Conservation (phyloP, 2,888 invertebrate genomes). For the Lamellibrachia satsuma region DNA sequence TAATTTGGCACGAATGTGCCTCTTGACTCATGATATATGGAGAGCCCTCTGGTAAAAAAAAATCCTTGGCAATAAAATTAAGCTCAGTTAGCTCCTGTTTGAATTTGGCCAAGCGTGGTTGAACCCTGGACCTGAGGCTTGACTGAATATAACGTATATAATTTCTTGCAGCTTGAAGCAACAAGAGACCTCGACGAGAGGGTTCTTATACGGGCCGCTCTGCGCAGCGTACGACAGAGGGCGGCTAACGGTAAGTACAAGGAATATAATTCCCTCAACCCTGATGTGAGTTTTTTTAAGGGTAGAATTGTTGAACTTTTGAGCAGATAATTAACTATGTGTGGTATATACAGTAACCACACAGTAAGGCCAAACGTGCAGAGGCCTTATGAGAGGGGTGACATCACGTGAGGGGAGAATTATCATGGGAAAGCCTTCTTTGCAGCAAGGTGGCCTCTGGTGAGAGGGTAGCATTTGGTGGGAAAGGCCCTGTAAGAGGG, state of each 20-base stretch:
- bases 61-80: conserved; percentile 6
- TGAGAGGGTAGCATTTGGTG: too few relatives aligned
- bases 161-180: background rate
- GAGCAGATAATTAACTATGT: background rate
- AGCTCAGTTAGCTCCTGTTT: background rate
- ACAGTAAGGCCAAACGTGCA: too few relatives aligned
- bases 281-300: background rate
- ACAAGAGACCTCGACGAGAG: background rate
- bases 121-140: background rate
- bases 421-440: too few relatives aligned
- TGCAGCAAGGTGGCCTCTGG: too few relatives aligned
- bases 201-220: background rate
- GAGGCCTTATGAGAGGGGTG: too few relatives aligned
- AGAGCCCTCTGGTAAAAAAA: background rate
- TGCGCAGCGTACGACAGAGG: background rate
- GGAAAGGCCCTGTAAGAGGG: too few relatives aligned
- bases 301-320: background rate
- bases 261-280: background rate
- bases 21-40: background rate
- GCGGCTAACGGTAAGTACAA: background rate
- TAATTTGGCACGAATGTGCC: background rate
- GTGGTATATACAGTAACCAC: too few relatives aligned
- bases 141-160: background rate
- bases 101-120: background rate
- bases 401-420: too few relatives aligned